phyloP scores from a whole-genome alignment of 2,888 invertebrate species.

The Ophioninae sp. region DNA sequence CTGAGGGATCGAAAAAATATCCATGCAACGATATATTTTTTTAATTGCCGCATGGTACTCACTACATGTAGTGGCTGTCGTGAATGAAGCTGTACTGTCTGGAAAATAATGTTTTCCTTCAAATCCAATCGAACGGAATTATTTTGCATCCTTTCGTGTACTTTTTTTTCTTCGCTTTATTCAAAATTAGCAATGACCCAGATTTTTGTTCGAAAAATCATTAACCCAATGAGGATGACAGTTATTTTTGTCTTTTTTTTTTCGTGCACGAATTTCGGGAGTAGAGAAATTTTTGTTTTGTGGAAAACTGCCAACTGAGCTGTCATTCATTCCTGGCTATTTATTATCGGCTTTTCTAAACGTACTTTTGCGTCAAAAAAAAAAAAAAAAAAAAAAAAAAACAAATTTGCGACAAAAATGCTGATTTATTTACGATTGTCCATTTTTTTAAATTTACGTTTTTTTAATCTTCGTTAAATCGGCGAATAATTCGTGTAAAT shows the following conservation, averaged over 20 bases:
- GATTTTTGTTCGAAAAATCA: neutral
- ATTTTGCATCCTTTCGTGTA: neutral
- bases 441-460: neutral
- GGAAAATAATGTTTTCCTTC: constrained; percentile 70
- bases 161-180: too few species aligned
- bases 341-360: constrained; percentile 5
- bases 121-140: constrained; percentile 34
- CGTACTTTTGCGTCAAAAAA: neutral
- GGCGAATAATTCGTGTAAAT: constrained; percentile 4
- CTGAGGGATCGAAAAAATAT: constrained; percentile 35
- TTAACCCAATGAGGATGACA: neutral
- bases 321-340: neutral
- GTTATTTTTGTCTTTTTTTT: neutral
- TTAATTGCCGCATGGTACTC: constrained; percentile 73
- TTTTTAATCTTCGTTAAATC: neutral
- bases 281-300: neutral
- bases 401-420: too few species aligned
- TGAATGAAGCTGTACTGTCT: constrained; percentile 80
- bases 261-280: neutral
- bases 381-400: too few species aligned
- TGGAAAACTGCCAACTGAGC: constrained; percentile 2
- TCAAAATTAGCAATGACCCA: neutral
- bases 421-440: neutral
- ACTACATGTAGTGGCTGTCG: constrained; percentile 81
- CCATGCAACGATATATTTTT: constrained; percentile 58